These are phyloP conservation scores for Sinodicranocentrus sp. DNA, from an alignment of 2,888 invertebrate species.

Conservation along the genomic window DNA sequence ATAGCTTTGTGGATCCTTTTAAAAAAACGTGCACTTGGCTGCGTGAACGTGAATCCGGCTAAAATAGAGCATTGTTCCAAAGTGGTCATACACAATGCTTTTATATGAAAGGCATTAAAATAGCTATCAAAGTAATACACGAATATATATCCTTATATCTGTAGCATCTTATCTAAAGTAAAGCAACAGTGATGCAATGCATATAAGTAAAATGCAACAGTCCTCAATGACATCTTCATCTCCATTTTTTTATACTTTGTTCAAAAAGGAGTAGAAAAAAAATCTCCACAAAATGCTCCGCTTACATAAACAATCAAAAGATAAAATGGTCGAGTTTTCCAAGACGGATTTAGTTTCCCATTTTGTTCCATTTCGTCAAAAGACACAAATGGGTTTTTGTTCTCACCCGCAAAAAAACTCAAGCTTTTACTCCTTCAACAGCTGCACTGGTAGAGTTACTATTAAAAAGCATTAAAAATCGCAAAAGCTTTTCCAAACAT, in stretches of 20 bases:
- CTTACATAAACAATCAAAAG: not conserved
- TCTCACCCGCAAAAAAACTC: no score
- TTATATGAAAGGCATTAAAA: not conserved
- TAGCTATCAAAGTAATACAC: no score
- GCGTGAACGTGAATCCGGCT: no score
- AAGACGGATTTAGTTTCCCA: slow-evolving; percentile 13
- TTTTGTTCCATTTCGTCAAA: not conserved
- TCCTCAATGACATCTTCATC: not conserved
- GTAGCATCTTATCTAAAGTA: no score
- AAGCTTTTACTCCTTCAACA: not conserved
- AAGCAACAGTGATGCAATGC: no score
- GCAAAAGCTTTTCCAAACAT: no score
- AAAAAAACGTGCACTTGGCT: not conserved
- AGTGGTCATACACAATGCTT: slow-evolving; percentile 19
- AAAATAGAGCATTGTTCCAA: not conserved
- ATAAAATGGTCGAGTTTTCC: not conserved
- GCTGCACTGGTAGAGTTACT: not conserved
- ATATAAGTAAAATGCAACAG: slow-evolving; percentile 1
- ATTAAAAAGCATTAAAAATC: no score
- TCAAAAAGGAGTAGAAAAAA: not conserved
- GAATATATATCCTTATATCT: no score
- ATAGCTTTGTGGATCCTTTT: not conserved
- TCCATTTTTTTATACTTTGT: no score
- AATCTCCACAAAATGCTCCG: not conserved
- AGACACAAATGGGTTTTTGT: no score